These are phyloP conservation scores for Embiotoca jacksoni DNA, from an alignment of 2,113 vertebrate genomes.

Conservation along the genomic window DNA sequence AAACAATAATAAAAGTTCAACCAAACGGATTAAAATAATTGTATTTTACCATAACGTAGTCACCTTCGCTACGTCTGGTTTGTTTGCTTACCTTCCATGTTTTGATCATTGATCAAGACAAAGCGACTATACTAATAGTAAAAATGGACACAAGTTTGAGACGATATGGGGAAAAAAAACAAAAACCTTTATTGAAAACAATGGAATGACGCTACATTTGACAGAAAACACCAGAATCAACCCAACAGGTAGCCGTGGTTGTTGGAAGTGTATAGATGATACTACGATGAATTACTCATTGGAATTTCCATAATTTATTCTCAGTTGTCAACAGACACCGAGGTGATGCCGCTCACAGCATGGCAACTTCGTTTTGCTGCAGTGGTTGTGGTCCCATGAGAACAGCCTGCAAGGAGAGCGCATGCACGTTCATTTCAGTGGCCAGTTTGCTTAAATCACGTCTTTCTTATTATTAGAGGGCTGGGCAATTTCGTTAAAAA, in stretches of 20 bases:
- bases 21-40: too few species aligned
- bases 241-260: slow-evolving; percentile 20
- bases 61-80: not conserved
- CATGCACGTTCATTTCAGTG: slow-evolving; percentile 20
- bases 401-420: slow-evolving; percentile 54
- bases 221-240: slow-evolving; percentile 26
- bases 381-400: slow-evolving; percentile 65
- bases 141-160: slow-evolving; percentile 11
- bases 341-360: slow-evolving; percentile 25
- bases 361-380: slow-evolving; percentile 49
- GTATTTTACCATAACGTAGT: too few species aligned
- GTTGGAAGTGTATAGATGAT: not conserved
- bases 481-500: slow-evolving; percentile 6
- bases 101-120: not conserved
- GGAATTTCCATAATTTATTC: slow-evolving; percentile 49
- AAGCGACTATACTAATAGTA: not conserved
- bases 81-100: slow-evolving; percentile 4
- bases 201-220: slow-evolving; percentile 71
- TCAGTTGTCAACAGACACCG: not conserved
- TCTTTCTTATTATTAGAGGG: slow-evolving; percentile 15
- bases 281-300: slow-evolving; percentile 5
- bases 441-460: slow-evolving; percentile 22
- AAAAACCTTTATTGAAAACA: slow-evolving; percentile 67
- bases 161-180: slow-evolving; percentile 31
- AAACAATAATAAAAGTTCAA: not conserved